phyloP scores from a whole-genome alignment of 2,888 invertebrate species.

The Eulithis prunata region DNA sequence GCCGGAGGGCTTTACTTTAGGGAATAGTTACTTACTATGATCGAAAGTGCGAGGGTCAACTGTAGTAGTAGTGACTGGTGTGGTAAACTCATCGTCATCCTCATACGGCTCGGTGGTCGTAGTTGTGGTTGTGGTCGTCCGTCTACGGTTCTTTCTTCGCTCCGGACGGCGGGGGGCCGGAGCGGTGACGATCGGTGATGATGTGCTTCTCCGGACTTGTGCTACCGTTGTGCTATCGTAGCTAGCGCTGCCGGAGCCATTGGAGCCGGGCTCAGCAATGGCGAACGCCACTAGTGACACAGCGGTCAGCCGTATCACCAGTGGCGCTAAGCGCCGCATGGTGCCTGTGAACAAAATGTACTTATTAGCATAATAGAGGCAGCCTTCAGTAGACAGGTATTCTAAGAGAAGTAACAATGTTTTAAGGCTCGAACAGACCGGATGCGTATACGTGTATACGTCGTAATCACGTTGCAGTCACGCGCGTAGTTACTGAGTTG shows the following conservation, averaged over 20 bases:
- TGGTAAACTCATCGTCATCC: constrained; percentile 59
- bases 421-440: too few relatives aligned
- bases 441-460: too few relatives aligned
- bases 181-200: constrained; percentile 52
- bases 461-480: too few relatives aligned
- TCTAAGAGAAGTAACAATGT: too few relatives aligned
- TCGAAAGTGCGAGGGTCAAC: constrained; percentile 70
- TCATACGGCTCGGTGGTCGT: constrained; percentile 60
- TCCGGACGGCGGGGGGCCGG: constrained; percentile 48
- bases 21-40: constrained; percentile 78
- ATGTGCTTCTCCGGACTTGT: constrained; percentile 56
- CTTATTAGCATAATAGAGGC: constrained; percentile 4
- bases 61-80: constrained; percentile 64
- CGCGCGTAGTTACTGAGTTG: too few relatives aligned
- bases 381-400: too few relatives aligned
- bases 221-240: constrained; percentile 35
- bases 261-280: constrained; percentile 58
- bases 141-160: constrained; percentile 61
- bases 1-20: too few relatives aligned
- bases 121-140: constrained; percentile 68
- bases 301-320: constrained; percentile 71
- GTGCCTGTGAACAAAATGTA: constrained; percentile 56
- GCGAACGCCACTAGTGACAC: constrained; percentile 79
- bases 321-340: constrained; percentile 75
- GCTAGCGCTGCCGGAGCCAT: constrained; percentile 45